Evolutionary conservation across 1,140 invertebrate species (phyloP), one percentile per base, ranked within the genome.

Genomic region (Drosophila ironensis): DNA sequence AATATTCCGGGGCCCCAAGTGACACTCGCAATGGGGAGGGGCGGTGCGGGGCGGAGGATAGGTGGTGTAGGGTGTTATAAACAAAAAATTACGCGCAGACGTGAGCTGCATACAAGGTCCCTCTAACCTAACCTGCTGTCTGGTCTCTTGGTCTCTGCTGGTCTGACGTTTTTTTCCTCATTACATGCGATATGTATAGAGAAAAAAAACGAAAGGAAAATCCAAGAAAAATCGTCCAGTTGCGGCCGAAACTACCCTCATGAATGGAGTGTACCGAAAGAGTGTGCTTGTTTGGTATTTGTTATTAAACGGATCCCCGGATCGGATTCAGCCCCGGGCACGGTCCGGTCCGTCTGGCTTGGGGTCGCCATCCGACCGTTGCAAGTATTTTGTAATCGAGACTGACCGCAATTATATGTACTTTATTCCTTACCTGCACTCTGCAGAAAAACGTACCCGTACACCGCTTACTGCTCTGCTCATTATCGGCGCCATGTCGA

Each of bases 51-150:
- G n/a, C 14, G 22, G 22, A 20, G 27, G n/a, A 52, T 51, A 37
- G 22, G 12, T 22, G 50, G 53, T 61, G 30, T 48, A 60, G 25
- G 44, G 77, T 30, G 78, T 54, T 57, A 78, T 72, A 80, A 84
- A 86, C 80, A 84, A 84, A 82, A 84, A 84, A 86, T 84, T 86
- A 86, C 86, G 54, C 80, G 60, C 66, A 78, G 71, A 84, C 78
- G 78, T 84, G 78, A 63, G 74, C 33, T 74, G 80, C 74, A 78
- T 86, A 51, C 51, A 42, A 45, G 22, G 40, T 9, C 25, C 14
- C 6, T 25, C 51, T 4, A 6, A 2, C 17, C 24, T 22, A 16
- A 22, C 40, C 35, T 28, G 48, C 53, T 72, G 48, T 54, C 45
- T 35, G 63, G 42, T 53, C 7, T 37, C 33, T 50, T 35, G 63